phyloP scores from a whole-genome alignment of 2,888 invertebrate genomes.

The Lochmaea crataegi region DNA sequence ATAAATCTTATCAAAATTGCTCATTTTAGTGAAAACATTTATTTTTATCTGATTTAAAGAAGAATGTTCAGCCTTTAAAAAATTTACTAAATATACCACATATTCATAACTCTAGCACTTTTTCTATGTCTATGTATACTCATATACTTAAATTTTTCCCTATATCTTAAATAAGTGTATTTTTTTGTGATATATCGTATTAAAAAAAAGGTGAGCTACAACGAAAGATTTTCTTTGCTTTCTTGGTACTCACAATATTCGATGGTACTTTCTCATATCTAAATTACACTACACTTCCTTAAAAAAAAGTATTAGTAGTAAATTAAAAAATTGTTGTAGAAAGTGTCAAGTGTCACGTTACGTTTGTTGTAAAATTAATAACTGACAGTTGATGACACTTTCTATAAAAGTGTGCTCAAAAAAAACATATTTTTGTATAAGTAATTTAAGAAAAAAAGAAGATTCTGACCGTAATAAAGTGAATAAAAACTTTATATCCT shows the following conservation, averaged over 20 bases:
- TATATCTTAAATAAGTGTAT: not conserved
- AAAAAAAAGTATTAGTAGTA: not conserved
- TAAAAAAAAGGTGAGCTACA: slow-evolving; percentile 11
- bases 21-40: no score
- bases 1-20: no score
- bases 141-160: not conserved
- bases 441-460: no score
- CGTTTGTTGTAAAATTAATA: no score
- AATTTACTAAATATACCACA: not conserved
- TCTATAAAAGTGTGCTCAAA: not conserved
- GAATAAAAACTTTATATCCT: no score
- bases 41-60: not conserved
- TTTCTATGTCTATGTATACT: not conserved
- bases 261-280: not conserved
- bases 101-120: not conserved
- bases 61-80: not conserved
- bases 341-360: no score
- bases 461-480: no score
- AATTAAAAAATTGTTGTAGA: not conserved
- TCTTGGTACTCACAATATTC: slow-evolving; percentile 11
- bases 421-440: not conserved
- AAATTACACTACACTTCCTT: not conserved
- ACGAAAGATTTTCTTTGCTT: slow-evolving; percentile 11
- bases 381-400: not conserved
- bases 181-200: slow-evolving; percentile 11